Conservation (phyloP, 92 coral and sea anemone species). For the Zoanthus sociatus region DNA sequence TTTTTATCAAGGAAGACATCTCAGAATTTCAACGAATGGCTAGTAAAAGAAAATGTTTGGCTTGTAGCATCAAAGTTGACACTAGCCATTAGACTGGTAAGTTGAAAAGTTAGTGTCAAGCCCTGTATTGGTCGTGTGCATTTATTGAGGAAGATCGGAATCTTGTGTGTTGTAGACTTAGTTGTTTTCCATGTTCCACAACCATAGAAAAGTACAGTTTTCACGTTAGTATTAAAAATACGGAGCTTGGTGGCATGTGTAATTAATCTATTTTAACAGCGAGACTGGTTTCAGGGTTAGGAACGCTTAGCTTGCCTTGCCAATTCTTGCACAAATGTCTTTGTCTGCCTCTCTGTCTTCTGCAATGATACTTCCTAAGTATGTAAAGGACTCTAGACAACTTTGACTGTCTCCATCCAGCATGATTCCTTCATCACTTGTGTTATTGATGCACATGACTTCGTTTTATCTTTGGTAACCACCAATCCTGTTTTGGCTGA, state of each 20-base stretch:
- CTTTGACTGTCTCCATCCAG: not conserved
- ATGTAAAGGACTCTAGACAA: slow-evolving; percentile 11
- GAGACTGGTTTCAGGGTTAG: slow-evolving; percentile 5
- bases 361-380: not conserved
- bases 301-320: not conserved
- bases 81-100: too few relatives aligned
- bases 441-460: not conserved
- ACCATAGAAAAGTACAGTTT: not conserved
- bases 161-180: not conserved
- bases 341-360: not conserved
- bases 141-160: not conserved
- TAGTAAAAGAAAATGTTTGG: too few relatives aligned
- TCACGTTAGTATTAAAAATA: not conserved
- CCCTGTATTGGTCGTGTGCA: not conserved
- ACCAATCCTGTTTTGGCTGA: not conserved
- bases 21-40: too few relatives aligned
- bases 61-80: too few relatives aligned
- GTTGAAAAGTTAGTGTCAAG: too few relatives aligned
- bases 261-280: not conserved
- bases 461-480: not conserved
- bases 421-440: not conserved
- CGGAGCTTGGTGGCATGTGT: not conserved
- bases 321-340: not conserved
- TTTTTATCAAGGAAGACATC: too few relatives aligned
- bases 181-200: not conserved